A percentile compares a stretch with the other conserved stretches of the same genome.
Conservation (phyloP, 2,888 invertebrate genomes). For the Onthophagus sagittarius region DNA sequence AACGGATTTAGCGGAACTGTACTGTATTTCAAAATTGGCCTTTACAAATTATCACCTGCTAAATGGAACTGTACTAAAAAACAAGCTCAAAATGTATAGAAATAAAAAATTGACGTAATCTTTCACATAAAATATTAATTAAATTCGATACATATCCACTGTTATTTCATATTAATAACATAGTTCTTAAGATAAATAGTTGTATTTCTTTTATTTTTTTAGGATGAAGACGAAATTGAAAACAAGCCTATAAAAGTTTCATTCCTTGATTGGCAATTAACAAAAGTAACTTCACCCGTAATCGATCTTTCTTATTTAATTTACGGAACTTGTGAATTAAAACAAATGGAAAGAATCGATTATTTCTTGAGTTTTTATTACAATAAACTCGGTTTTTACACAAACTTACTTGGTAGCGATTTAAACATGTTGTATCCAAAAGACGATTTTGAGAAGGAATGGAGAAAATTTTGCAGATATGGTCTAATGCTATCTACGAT, state of each 20-base stretch:
- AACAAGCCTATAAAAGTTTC: slow-evolving; percentile 30
- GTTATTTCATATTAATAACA: too few relatives aligned
- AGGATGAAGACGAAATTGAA: slow-evolving; percentile 8
- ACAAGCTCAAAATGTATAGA: too few relatives aligned
- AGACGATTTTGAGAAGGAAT: slow-evolving; percentile 19
- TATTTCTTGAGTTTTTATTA: slow-evolving; percentile 33
- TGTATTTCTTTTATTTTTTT: neutral
- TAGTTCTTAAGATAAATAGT: too few relatives aligned
- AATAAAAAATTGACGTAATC: too few relatives aligned
- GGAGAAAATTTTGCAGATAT: slow-evolving; percentile 19
- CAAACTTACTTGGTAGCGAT: slow-evolving; percentile 19
- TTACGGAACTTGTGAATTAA: slow-evolving; percentile 26
- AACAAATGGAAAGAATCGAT: slow-evolving; percentile 28
- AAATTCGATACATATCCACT: too few relatives aligned
- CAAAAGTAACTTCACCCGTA: slow-evolving; percentile 29
- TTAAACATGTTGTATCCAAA: slow-evolving; percentile 31
- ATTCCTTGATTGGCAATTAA: slow-evolving; percentile 36
- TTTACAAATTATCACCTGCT: too few relatives aligned
- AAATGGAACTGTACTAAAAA: too few relatives aligned
- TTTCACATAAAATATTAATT: too few relatives aligned
- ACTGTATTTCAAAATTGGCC: too few relatives aligned
- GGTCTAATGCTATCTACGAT: slow-evolving; percentile 20
- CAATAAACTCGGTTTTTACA: slow-evolving; percentile 25
- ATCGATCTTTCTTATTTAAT: slow-evolving; percentile 35
- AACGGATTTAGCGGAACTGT: too few relatives aligned